Conservation (phyloP, 2,888 invertebrate genomes). For the Boloria selene region DNA sequence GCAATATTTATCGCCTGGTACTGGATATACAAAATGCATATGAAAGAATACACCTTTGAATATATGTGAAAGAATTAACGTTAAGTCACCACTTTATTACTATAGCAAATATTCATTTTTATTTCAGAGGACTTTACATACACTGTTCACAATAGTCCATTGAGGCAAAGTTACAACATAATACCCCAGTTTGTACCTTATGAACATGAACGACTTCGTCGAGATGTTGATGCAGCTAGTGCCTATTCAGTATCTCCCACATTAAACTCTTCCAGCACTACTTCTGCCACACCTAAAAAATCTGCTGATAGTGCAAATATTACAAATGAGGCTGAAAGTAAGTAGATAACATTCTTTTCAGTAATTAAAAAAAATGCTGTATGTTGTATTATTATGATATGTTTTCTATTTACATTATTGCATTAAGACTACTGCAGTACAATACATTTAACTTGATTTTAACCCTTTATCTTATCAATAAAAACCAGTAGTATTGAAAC, state of each 20-base stretch:
- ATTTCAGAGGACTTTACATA: conserved; percentile 10
- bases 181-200: conserved; percentile 33
- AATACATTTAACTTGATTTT: no score
- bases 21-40: no score
- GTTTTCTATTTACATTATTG: no score
- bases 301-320: conserved; percentile 13
- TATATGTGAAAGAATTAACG: no score
- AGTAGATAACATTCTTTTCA: neutral
- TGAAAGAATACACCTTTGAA: no score
- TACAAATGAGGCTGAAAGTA: conserved; percentile 25
- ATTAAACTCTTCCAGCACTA: neutral
- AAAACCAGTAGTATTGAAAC: no score
- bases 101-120: neutral
- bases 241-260: neutral
- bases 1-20: no score
- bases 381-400: no score
- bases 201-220: conserved; percentile 37
- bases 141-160: conserved; percentile 4
- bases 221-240: conserved; percentile 28
- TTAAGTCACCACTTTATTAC: no score
- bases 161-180: conserved; percentile 9
- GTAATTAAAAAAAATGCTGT: no score
- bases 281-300: conserved; percentile 5
- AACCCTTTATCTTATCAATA: no score
- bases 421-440: no score